Evolutionary conservation across 2,113 vertebrate species (phyloP).

Genomic region (Nibea coibor): DNA sequence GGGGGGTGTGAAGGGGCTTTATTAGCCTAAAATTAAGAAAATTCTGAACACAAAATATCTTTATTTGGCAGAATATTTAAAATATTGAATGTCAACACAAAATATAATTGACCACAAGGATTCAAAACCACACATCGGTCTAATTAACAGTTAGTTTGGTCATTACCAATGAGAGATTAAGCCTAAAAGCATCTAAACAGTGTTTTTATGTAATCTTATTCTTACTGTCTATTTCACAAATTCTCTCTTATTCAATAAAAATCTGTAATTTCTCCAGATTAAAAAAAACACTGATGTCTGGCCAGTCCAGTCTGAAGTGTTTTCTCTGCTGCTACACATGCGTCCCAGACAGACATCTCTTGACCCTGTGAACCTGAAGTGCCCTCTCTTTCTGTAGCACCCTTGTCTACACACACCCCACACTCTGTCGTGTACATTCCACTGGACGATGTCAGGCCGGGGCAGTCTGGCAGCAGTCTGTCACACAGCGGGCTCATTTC

Average conservation of each 20-base stretch:
- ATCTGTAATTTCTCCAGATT: neutral
- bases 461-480: conserved; percentile 78
- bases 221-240: neutral
- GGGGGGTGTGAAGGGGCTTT: neutral
- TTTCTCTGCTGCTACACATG: conserved; percentile 55
- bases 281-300: neutral
- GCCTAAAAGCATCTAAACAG: neutral
- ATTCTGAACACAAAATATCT: neutral
- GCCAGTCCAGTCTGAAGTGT: neutral
- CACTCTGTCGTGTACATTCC: conserved; percentile 81
- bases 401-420: conserved; percentile 60
- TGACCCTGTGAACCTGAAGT: conserved; percentile 78
- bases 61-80: neutral
- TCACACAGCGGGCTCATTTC: conserved; percentile 57
- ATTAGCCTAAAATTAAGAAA: neutral
- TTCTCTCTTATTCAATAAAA: neutral
- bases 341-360: conserved; percentile 75
- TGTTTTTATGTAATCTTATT: neutral
- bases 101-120: neutral
- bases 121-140: neutral
- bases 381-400: conserved; percentile 63
- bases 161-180: neutral
- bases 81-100: neutral
- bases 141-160: neutral
- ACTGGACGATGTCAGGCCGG: conserved; percentile 74